Percentiles rank a stretch among this genome's conserved stretches.
These are phyloP conservation scores for Hylaeus anthracinus DNA, from an alignment of 1,140 invertebrate genomes.

Conservation along the genomic window DNA sequence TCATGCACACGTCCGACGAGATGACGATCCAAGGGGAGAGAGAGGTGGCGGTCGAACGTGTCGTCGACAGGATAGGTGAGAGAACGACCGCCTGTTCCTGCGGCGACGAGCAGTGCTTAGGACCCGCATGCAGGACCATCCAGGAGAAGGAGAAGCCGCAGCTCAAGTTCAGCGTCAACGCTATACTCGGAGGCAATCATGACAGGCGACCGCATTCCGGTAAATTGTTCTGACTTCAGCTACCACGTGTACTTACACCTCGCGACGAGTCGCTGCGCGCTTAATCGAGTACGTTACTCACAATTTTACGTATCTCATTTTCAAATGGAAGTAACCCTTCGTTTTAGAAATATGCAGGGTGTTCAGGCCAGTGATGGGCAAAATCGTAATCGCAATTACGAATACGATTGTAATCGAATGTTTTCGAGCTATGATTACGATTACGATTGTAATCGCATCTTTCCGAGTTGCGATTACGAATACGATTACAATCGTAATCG, in stretches of 20 bases:
- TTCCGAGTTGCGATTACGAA: no score
- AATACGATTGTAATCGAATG: no score
- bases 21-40: slow-evolving; percentile 64
- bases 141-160: slow-evolving; percentile 86
- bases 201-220: slow-evolving; percentile 77
- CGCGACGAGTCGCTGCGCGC: not conserved
- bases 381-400: no score
- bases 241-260: not conserved
- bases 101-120: slow-evolving; percentile 74
- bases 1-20: slow-evolving; percentile 67
- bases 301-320: no score
- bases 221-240: slow-evolving; percentile 60
- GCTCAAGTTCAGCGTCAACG: slow-evolving; percentile 95
- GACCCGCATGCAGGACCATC: slow-evolving; percentile 69
- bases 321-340: no score
- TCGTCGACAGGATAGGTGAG: slow-evolving; percentile 71
- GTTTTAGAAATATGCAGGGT: no score
- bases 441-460: no score
- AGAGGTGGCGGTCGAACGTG: slow-evolving; percentile 66
- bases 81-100: slow-evolving; percentile 74
- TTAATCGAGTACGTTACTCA: not conserved
- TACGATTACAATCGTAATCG: no score
- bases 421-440: no score
- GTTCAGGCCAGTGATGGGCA: no score
- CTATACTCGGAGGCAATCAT: slow-evolving; percentile 88